These are phyloP conservation scores for Goniozus legneri DNA, from an alignment of 1,140 invertebrate genomes.

Conservation along the genomic window DNA sequence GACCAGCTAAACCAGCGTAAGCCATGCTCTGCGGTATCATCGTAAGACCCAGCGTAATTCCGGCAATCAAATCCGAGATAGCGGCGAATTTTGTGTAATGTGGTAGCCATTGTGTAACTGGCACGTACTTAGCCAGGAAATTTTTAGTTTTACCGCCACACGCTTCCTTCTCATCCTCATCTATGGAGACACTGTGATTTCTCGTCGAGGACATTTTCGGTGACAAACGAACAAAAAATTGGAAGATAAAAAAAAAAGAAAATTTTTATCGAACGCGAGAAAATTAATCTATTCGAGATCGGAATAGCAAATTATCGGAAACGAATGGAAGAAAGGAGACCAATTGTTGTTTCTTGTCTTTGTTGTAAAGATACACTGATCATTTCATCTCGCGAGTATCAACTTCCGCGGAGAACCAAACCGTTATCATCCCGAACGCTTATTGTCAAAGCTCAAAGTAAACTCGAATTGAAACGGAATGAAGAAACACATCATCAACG, in stretches of 20 bases:
- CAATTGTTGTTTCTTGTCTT: no score
- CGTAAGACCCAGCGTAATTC: slow-evolving; percentile 75
- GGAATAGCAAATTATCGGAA: no score
- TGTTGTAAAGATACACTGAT: no score
- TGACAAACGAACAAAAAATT: no score
- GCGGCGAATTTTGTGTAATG: slow-evolving; percentile 60
- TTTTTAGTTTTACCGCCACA: slow-evolving; percentile 6
- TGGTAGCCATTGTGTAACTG: slow-evolving; percentile 63
- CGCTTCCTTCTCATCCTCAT: slow-evolving; percentile 2
- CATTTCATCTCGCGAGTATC: no score
- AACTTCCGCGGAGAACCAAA: no score
- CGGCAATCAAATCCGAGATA: slow-evolving; percentile 68
- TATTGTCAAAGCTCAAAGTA: slow-evolving; percentile 15
- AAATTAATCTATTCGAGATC: no score
- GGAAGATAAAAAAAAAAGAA: no score
- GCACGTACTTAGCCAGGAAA: slow-evolving; percentile 43
- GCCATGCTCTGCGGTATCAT: slow-evolving; percentile 83
- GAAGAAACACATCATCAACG: slow-evolving; percentile 1
- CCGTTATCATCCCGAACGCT: slow-evolving; percentile 6
- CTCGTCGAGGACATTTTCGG: no score
- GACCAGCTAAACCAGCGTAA: slow-evolving; percentile 73
- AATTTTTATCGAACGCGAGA: no score
- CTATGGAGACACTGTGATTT: no score
- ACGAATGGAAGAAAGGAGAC: no score
- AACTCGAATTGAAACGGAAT: slow-evolving; percentile 7